Evolutionary conservation across 2,113 vertebrate genomes (phyloP).

Genomic region (Neolamprologus kungweensis): DNA sequence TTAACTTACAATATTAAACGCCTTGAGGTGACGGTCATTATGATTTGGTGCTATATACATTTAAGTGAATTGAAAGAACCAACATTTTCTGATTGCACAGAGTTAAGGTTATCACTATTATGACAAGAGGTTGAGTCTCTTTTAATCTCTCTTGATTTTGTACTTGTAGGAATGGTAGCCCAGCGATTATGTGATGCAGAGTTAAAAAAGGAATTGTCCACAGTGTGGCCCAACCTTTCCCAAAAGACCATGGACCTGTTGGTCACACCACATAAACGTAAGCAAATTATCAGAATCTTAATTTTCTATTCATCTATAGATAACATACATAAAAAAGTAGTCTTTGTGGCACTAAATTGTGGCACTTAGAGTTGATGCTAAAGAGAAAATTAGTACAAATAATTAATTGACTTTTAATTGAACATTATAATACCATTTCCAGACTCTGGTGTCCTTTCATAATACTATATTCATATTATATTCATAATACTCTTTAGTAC

Average conservation of each 20-base stretch:
- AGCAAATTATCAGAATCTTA: not conserved
- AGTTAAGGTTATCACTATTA: not conserved
- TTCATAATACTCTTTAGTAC: not conserved
- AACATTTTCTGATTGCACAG: not conserved
- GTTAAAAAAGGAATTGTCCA: conserved; percentile 84
- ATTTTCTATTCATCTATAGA: not conserved
- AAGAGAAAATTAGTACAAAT: not conserved
- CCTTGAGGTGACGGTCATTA: not conserved
- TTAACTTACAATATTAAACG: not conserved
- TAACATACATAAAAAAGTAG: not conserved
- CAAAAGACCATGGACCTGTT: conserved; percentile 90
- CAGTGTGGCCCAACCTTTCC: conserved; percentile 91
- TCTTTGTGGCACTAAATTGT: not conserved
- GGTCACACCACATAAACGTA: conserved; percentile 93
- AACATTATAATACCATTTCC: not conserved
- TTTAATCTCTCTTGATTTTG: not conserved
- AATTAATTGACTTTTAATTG: not conserved
- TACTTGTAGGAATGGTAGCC: conserved; percentile 75
- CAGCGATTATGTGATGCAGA: conserved; percentile 87
- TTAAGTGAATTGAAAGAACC: not conserved
- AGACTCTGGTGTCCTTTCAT: not conserved
- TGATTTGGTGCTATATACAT: not conserved
- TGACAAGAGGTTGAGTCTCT: not conserved
- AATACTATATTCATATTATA: not conserved
- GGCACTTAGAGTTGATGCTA: not conserved